These are phyloP conservation scores for Leptinotarsa texana DNA, from an alignment of 1,140 invertebrate genomes.

Conservation along the genomic window DNA sequence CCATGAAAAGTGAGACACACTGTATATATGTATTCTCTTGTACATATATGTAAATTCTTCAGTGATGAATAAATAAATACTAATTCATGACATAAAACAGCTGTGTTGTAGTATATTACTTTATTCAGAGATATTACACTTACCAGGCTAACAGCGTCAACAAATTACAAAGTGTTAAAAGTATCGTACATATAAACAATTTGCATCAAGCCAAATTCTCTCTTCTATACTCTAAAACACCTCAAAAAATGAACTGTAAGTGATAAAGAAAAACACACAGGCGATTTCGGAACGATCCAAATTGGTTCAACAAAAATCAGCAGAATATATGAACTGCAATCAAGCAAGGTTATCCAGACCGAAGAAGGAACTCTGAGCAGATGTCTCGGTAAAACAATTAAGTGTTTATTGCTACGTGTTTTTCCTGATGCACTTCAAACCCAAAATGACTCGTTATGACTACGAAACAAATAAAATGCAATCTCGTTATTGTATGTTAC, in stretches of 20 bases:
- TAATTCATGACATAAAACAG: background rate
- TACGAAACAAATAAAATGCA: background rate
- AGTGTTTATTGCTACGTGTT: background rate
- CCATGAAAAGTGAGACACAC: too few species aligned
- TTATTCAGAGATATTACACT: constrained; percentile 23
- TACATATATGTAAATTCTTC: too few species aligned
- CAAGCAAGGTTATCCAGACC: background rate
- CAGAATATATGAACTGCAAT: too few species aligned
- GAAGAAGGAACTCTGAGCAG: background rate
- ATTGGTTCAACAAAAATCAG: too few species aligned
- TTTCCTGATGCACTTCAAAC: background rate
- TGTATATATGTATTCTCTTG: too few species aligned
- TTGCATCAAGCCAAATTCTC: constrained; percentile 16
- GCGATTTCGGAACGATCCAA: too few species aligned
- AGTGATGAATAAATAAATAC: too few species aligned
- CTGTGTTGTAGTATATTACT: background rate
- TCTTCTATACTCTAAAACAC: constrained; percentile 14
- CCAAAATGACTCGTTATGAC: background rate
- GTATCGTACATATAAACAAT: constrained; percentile 22
- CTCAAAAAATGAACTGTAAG: background rate
- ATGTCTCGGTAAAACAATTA: background rate
- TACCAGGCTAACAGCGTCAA: constrained; percentile 25
- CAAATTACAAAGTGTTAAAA: constrained; percentile 13
- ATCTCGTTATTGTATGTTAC: background rate
- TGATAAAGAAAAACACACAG: too few species aligned